phyloP scores from a whole-genome alignment of 2,797 vertebrate species.

The Gallinago solitaria region DNA sequence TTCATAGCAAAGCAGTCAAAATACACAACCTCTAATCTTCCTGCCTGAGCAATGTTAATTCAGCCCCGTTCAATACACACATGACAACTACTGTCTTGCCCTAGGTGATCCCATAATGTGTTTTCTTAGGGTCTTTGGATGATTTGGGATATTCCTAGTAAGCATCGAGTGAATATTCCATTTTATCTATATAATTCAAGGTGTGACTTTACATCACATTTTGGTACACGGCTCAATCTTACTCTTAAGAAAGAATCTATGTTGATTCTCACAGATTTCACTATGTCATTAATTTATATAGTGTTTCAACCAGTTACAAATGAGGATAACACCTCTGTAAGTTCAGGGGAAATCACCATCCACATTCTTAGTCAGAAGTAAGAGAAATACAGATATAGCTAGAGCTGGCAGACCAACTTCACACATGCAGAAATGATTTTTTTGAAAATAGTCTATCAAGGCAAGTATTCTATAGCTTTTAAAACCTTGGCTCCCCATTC shows the following conservation, averaged over 20 bases:
- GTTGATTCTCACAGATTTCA: neutral
- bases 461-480: neutral
- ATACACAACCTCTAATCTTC: neutral
- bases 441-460: neutral
- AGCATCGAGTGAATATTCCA: neutral
- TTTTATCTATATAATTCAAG: neutral
- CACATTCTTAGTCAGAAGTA: neutral
- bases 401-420: neutral
- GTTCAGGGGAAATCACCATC: neutral
- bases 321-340: accelerated
- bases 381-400: neutral
- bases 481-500: neutral
- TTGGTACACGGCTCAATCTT: neutral
- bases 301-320: neutral
- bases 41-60: neutral
- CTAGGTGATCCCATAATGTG: neutral
- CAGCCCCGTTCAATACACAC: neutral
- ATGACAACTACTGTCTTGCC: neutral
- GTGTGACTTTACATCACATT: neutral
- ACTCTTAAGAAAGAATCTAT: neutral
- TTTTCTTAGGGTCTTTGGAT: neutral
- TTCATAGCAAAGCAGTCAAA: neutral
- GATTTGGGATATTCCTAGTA: neutral
- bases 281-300: neutral
- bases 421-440: neutral